These are phyloP conservation scores for Pygoscelis adeliae DNA, from an alignment of 2,113 vertebrate species.

Conservation along the genomic window DNA sequence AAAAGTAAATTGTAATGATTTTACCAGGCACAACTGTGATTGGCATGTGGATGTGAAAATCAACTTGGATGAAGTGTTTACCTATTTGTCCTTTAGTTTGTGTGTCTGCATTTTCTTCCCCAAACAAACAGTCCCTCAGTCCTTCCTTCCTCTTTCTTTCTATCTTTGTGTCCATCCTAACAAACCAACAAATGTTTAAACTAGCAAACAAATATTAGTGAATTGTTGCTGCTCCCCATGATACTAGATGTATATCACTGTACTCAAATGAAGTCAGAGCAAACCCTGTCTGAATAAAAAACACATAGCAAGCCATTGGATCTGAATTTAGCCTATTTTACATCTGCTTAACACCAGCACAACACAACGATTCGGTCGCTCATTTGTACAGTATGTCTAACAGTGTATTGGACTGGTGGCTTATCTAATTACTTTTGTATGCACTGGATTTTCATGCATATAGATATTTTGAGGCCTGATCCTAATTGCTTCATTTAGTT, in stretches of 20 bases:
- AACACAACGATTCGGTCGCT: not conserved
- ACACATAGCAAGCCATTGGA: not conserved
- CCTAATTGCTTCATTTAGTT: not conserved
- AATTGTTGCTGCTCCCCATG: not conserved
- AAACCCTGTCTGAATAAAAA: not conserved
- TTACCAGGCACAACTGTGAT: not conserved
- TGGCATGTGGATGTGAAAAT: not conserved
- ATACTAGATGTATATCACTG: not conserved
- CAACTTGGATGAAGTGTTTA: not conserved
- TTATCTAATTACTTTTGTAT: not conserved
- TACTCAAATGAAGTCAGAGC: not conserved
- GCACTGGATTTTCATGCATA: not conserved
- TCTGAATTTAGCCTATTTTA: not conserved
- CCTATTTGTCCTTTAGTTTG: not conserved
- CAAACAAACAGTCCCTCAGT: not conserved
- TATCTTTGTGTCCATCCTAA: not conserved
- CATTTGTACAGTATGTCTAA: not conserved
- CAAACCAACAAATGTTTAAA: conserved; percentile 7
- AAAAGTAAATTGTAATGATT: not conserved
- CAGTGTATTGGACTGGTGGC: not conserved
- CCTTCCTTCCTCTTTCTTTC: not conserved
- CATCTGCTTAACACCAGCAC: not conserved
- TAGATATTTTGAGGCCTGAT: not conserved
- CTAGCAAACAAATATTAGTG: not conserved
- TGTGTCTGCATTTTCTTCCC: not conserved